Conservation (phyloP, 2,888 invertebrate genomes). For the Heteropelma amictum region DNA sequence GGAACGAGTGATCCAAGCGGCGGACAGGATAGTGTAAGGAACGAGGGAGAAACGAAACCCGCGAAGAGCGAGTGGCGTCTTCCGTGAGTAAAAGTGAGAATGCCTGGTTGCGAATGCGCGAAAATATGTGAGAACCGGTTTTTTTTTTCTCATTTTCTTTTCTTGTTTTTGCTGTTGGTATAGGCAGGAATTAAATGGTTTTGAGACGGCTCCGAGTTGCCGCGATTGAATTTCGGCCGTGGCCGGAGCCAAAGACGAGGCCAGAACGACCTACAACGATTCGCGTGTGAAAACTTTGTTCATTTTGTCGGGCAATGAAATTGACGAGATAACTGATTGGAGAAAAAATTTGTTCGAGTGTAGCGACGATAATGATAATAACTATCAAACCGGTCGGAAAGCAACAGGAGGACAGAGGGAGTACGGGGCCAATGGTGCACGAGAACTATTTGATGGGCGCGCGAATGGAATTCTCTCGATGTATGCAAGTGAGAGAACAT, state of each 20-base stretch:
- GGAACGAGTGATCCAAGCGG: slow-evolving; percentile 27
- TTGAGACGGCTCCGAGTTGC: slow-evolving; percentile 23
- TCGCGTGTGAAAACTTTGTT: slow-evolving; percentile 1
- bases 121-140: slow-evolving; percentile 63
- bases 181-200: slow-evolving; percentile 66
- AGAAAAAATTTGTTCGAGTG: background rate
- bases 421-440: background rate
- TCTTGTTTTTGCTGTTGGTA: slow-evolving; percentile 47
- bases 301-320: slow-evolving; percentile 7
- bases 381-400: slow-evolving; percentile 4
- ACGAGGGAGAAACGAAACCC: background rate
- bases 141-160: too few species aligned
- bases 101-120: slow-evolving; percentile 42
- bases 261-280: background rate
- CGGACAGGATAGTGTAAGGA: background rate
- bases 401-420: too few species aligned
- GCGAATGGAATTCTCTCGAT: slow-evolving; percentile 10
- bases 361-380: slow-evolving; percentile 7
- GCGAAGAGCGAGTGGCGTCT: slow-evolving; percentile 8
- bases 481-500: slow-evolving; percentile 5
- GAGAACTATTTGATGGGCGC: slow-evolving; percentile 1
- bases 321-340: slow-evolving; percentile 15
- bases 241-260: background rate
- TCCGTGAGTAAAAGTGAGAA: slow-evolving; percentile 33
- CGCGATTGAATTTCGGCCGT: slow-evolving; percentile 46